Conservation (phyloP, 2,888 invertebrate genomes). For the Didymodactylos carnosus region DNA sequence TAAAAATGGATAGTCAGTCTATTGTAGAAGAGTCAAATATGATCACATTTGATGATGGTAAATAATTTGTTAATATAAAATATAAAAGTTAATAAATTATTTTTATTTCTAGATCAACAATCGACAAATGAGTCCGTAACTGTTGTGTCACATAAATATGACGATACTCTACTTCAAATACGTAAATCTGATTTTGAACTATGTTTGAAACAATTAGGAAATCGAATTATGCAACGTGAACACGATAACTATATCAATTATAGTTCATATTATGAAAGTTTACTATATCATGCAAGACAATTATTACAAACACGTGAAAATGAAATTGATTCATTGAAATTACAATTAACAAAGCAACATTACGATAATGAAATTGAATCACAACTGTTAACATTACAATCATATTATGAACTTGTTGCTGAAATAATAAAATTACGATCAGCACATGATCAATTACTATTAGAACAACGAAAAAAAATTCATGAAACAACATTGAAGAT, state of each 20-base stretch:
- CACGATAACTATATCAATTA: constrained; percentile 31
- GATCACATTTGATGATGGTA: too few species aligned
- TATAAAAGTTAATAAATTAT: too few species aligned
- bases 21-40: too few species aligned
- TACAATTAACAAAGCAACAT: neutral
- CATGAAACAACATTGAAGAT: neutral
- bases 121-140: too few species aligned
- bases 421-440: neutral
- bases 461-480: neutral
- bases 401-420: neutral
- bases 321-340: neutral
- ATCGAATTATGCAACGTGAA: constrained; percentile 27
- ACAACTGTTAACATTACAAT: neutral
- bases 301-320: constrained; percentile 21
- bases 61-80: too few species aligned
- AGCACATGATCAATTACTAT: neutral
- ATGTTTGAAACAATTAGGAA: constrained; percentile 24
- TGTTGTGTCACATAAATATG: too few species aligned
- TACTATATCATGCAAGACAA: constrained; percentile 27
- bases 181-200: constrained; percentile 22
- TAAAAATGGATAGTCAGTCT: too few species aligned
- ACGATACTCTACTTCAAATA: too few species aligned
- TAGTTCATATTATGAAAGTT: constrained; percentile 32
- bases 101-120: too few species aligned
- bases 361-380: neutral